Evolutionary conservation across 1,140 invertebrate species (phyloP), one percentile per base, ranked within the genome.

Genomic region (Procambarus clarkii): DNA sequence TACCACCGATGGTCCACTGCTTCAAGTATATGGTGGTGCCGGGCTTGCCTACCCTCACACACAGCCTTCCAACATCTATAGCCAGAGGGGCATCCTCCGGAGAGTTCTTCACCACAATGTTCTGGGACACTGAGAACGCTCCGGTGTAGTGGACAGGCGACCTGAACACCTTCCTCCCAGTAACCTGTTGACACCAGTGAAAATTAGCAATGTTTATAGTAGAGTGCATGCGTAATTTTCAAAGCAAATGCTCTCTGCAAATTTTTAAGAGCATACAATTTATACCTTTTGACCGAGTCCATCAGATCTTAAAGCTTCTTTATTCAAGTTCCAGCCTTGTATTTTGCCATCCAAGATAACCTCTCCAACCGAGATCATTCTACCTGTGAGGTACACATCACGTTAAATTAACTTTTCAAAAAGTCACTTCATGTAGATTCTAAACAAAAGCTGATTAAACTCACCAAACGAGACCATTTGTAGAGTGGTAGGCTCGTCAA

Each of bases 331-430:
- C 11, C 44, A 50, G 0, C 86, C 86, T 64, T 88, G 86, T 45
- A 88, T 71, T 18, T 54, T 82, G 34, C 86, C 86, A 74, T 82
- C 69, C 78, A 88, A 69, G 0, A 46, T 8, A 3, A 88, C 79
- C 0, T 48, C 21, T 3, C 21, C 34, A 8, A 34, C 69, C 2
- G 86, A 71, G 8, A 81, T 24, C 13, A 88, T 9, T 50, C 74
- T 34, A 24, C 46, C 86, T 88, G 58, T 69, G 15, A n/a, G 21
- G 44, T 3, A 13, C 4, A 64, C 13, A 64, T 15, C 18, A 18
- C 4, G 18, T 0, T 18, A 64, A 64, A 64, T 9, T 21, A 64
- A 21, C 13, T 64, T 64, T 21, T 18, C 3, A 4, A 34, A 34
- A 34, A 34, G 34, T 34, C 34, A 34, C 34, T 34, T 34, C 34